Percentiles rank a stretch among this genome's conserved stretches.
phyloP scores from a whole-genome alignment of 2,888 invertebrate species.

The Crematogaster levior region DNA sequence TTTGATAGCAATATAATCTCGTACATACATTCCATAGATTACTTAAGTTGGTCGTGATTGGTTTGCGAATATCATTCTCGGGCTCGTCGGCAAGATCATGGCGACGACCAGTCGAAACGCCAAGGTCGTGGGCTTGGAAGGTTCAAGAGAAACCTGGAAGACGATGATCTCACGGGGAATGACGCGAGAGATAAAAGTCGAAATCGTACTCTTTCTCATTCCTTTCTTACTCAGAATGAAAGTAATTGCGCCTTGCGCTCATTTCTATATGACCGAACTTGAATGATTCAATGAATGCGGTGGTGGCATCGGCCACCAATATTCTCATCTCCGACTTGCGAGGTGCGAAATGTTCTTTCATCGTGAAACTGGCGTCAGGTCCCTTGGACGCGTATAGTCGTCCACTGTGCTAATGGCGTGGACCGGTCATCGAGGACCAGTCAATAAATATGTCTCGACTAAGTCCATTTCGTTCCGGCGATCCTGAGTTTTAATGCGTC shows the following conservation, averaged over 20 bases:
- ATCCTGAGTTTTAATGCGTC: constrained; percentile 53
- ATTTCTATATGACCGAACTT: constrained; percentile 67
- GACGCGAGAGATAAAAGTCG: constrained; percentile 20
- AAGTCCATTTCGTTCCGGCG: constrained; percentile 77
- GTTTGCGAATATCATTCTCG: constrained; percentile 42
- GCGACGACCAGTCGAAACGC: constrained; percentile 49
- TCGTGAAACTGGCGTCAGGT: constrained; percentile 30
- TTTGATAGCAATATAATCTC: neutral
- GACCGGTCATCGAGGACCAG: constrained; percentile 75
- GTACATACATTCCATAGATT: neutral
- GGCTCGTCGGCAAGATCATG: constrained; percentile 49
- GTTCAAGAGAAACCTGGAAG: constrained; percentile 57
- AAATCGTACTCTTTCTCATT: constrained; percentile 10
- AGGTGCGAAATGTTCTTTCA: constrained; percentile 41
- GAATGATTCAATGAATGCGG: constrained; percentile 75
- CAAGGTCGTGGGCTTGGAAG: constrained; percentile 71
- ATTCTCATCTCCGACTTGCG: constrained; percentile 62
- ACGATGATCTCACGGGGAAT: constrained; percentile 34
- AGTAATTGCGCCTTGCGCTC: constrained; percentile 72
- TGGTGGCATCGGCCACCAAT: constrained; percentile 45
- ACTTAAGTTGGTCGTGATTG: constrained; percentile 8
- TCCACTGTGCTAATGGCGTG: constrained; percentile 68
- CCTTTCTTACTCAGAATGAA: constrained; percentile 65
- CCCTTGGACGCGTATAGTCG: constrained; percentile 64
- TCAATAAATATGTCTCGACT: constrained; percentile 79